These are phyloP conservation scores for Nephrotoma appendiculata DNA, from an alignment of 2,888 invertebrate genomes.

Conservation along the genomic window DNA sequence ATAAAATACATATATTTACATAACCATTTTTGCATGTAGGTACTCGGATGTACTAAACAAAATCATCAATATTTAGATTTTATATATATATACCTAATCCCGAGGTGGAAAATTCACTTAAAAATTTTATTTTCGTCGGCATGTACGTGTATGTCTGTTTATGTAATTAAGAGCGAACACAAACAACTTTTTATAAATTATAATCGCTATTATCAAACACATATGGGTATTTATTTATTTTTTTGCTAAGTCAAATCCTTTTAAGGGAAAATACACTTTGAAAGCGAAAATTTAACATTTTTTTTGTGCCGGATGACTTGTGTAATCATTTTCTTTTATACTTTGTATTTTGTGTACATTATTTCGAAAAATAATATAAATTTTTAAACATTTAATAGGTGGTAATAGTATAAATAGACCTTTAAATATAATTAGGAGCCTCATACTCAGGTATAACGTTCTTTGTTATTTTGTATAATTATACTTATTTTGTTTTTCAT, in stretches of 20 bases:
- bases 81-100: not conserved
- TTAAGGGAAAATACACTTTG: not conserved
- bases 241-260: not conserved
- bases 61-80: not conserved
- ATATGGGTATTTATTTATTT: not conserved
- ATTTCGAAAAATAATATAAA: not conserved
- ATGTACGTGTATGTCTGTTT: not conserved
- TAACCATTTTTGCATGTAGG: not conserved
- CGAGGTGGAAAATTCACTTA: not conserved
- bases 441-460: not conserved
- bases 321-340: not conserved
- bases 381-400: not conserved
- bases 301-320: not conserved
- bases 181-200: not conserved
- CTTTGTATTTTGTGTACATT: not conserved
- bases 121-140: not conserved
- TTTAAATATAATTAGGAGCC: not conserved
- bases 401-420: not conserved
- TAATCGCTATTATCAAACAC: not conserved
- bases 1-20: not conserved
- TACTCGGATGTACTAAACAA: not conserved
- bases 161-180: not conserved
- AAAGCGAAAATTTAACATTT: not conserved
- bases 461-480: not conserved
- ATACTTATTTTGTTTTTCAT: not conserved